A percentile compares a stretch with the other conserved stretches of the same genome.
Conservation (phyloP, 2,888 invertebrate genomes). For the Noctua pronuba region DNA sequence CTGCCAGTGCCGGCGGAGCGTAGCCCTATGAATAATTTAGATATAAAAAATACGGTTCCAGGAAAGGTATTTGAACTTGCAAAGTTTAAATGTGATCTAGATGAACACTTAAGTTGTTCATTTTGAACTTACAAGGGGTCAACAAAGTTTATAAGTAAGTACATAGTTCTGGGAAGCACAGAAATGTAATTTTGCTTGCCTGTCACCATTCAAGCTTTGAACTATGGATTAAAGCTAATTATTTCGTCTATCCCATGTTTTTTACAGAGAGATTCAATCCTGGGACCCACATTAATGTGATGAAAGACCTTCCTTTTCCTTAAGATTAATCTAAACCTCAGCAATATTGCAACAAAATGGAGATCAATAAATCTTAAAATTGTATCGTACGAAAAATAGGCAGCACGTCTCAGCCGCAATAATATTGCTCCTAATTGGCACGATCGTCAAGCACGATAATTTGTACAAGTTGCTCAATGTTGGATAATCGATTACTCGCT, state of each 20-base stretch:
- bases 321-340: background rate
- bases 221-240: no score
- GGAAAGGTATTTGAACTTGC: conserved; percentile 60
- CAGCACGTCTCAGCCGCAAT: conserved; percentile 33
- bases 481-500: conserved; percentile 61
- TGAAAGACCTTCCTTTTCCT: background rate
- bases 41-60: conserved; percentile 25
- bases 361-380: conserved; percentile 22
- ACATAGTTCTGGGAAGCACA: background rate
- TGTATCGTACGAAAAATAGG: conserved; percentile 11
- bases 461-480: conserved; percentile 57
- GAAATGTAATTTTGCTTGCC: background rate
- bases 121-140: conserved; percentile 19
- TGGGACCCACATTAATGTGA: background rate
- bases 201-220: background rate
- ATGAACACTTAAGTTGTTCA: conserved; percentile 32
- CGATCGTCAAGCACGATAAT: conserved; percentile 56
- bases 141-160: conserved; percentile 4
- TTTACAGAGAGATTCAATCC: background rate
- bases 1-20: conserved; percentile 61
- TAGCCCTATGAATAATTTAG: conserved; percentile 64
- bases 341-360: conserved; percentile 19
- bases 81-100: conserved; percentile 35
- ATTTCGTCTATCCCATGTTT: background rate
- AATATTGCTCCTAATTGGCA: conserved; percentile 55